These are phyloP conservation scores for Lepisosteus oculatus DNA, from an alignment of 2,113 vertebrate genomes.

Conservation along the genomic window DNA sequence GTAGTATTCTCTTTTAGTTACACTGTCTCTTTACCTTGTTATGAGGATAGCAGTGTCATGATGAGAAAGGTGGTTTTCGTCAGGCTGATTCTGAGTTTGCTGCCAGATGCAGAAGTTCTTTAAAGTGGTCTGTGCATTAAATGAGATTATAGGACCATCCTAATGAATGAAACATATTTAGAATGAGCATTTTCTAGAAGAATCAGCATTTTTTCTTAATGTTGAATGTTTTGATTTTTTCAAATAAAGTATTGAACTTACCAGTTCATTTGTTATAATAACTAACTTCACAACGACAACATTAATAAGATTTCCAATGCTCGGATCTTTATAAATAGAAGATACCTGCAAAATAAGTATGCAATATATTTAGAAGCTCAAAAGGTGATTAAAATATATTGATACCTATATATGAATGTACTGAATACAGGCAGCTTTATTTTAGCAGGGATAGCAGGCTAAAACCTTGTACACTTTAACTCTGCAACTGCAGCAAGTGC, in stretches of 20 bases:
- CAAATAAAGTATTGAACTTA: constrained; percentile 59
- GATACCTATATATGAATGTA: not conserved
- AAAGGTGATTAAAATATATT: not conserved
- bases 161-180: constrained; percentile 48
- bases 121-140: constrained; percentile 93
- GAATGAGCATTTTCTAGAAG: not conserved
- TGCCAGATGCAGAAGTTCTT: constrained; percentile 99
- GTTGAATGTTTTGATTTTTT: not conserved
- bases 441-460: too few species aligned
- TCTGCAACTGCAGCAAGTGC: not conserved
- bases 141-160: constrained; percentile 91
- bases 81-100: constrained; percentile 80
- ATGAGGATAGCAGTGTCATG: constrained; percentile 95
- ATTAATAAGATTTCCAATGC: constrained; percentile 97
- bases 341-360: constrained; percentile 76
- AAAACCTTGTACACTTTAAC: not conserved
- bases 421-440: not conserved
- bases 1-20: not conserved
- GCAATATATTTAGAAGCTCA: not conserved
- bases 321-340: constrained; percentile 97
- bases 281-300: constrained; percentile 96
- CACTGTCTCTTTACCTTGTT: constrained; percentile 73
- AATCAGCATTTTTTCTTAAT: too few species aligned
- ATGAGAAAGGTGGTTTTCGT: constrained; percentile 82
- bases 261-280: constrained; percentile 91